Percentiles rank a stretch among this genome's conserved stretches.
Conservation (phyloP, 2,113 vertebrate genomes). For the Cervus canadensis region DNA sequence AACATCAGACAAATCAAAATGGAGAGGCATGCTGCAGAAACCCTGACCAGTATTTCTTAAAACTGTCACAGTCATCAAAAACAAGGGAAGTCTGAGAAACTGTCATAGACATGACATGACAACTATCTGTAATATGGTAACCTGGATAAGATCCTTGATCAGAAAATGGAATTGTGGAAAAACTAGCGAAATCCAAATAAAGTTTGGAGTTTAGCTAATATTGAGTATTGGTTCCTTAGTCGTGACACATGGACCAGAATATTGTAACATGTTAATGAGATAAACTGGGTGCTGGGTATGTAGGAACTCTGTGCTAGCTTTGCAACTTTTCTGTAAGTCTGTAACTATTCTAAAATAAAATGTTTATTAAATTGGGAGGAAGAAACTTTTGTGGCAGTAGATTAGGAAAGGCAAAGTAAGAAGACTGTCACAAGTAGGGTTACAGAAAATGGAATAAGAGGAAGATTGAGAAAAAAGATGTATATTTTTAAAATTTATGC, state of each 20-base stretch:
- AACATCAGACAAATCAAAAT: neutral
- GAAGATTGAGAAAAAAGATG: neutral
- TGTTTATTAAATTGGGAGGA: neutral
- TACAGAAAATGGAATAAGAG: neutral
- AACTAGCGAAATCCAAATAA: neutral
- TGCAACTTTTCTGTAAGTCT: neutral
- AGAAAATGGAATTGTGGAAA: neutral
- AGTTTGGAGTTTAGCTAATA: neutral
- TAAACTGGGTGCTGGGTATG: neutral
- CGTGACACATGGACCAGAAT: neutral
- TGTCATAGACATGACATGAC: neutral
- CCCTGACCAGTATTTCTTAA: neutral
- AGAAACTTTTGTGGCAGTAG: neutral
- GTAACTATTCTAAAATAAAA: neutral
- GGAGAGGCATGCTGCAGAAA: neutral
- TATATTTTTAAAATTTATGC: neutral
- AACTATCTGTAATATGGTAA: neutral
- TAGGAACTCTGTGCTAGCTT: neutral
- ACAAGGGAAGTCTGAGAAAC: neutral
- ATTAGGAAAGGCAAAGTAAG: neutral
- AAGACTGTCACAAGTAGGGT: neutral
- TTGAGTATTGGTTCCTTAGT: neutral
- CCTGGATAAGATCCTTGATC: neutral
- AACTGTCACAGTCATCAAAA: neutral
- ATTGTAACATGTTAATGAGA: neutral